Percentiles rank a stretch among this genome's conserved stretches.
phyloP scores from a whole-genome alignment of 2,888 invertebrate genomes.

The Notodonta dromedarius region DNA sequence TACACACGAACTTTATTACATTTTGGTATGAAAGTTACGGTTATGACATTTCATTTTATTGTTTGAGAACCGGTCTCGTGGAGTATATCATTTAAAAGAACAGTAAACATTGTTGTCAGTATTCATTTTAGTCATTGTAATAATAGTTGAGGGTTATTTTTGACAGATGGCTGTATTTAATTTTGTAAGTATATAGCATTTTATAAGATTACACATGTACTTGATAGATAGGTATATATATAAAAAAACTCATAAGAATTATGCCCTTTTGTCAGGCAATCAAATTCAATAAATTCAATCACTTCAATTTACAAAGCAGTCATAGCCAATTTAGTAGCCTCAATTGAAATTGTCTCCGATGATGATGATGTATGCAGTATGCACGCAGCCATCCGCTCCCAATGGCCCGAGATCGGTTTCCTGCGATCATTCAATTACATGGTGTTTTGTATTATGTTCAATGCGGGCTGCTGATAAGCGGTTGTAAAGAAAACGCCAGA shows the following conservation, averaged over 20 bases:
- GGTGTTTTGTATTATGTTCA: constrained; percentile 42
- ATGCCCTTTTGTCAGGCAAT: constrained; percentile 17
- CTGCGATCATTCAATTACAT: constrained; percentile 77
- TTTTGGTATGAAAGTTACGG: constrained; percentile 32
- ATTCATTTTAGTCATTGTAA: constrained; percentile 16
- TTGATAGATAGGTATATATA: not conserved
- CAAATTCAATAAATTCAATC: constrained; percentile 41
- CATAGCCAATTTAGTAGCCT: constrained; percentile 50
- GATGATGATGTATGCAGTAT: constrained; percentile 75
- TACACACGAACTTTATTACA: not conserved
- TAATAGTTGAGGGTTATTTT: not conserved
- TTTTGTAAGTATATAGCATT: not conserved
- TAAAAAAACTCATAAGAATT: not conserved
- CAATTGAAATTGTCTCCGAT: constrained; percentile 66
- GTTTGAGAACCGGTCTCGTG: constrained; percentile 17
- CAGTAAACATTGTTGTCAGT: constrained; percentile 6
- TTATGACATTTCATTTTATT: constrained; percentile 35
- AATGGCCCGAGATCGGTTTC: constrained; percentile 58
- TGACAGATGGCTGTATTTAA: not conserved
- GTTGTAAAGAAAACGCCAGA: constrained; percentile 51
- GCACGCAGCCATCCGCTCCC: constrained; percentile 58
- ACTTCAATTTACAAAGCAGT: constrained; percentile 38
- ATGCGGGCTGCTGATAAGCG: constrained; percentile 58
- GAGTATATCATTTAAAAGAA: constrained; percentile 20
- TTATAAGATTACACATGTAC: not conserved